Evolutionary conservation across 2,113 vertebrate species (phyloP), one percentile per base, ranked within the genome.

Genomic region (Neomonachus schauinslandi): DNA sequence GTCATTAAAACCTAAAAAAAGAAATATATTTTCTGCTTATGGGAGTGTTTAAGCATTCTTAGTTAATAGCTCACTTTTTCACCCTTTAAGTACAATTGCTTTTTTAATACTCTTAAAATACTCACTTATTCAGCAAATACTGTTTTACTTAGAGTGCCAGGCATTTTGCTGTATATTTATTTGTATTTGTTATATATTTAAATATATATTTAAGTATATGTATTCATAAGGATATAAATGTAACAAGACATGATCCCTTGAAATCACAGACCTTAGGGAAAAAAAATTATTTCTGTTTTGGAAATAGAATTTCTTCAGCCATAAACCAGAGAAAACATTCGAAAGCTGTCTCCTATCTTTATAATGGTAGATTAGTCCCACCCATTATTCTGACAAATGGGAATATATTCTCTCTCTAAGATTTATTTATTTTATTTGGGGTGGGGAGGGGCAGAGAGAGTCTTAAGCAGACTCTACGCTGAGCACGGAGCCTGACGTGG

Each of bases 21-120:
- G 51, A 96, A 77, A 83, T 92, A 31, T 36, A 65, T 74, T 31
- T 18, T 83, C 8, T 83, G 16, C 42, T 82, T 90, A 59, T 86
- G 33, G 42, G 61, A 74, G 4, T 61, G 5, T 85, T 96, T 89
- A 92, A 96, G 39, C 61, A 76, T 92, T 97, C 55, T 42, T 13
- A 89, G 14, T 91, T 93, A 95, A 22, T 74, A 92, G 65, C 46
- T 97, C 24, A 49, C 7, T 84, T 86, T 28, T 11, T 4, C 53
- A 19, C 16, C 3, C 9, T 81, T 85, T 3, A 77, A 57, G 10
- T 65, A 81, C 33, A 82, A 5, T 94, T 4, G 3, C 8, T 93
- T 94, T 94, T 12, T 95, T 71, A 94, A 42, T 95, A 82, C 79
- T 93, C 49, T 93, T 90, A 61, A 87, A 94, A 65, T 72, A 63